Evolutionary conservation across 2,888 invertebrate genomes (phyloP), one percentile per base, ranked within the genome.

Genomic region (Antheraea assamensis): DNA sequence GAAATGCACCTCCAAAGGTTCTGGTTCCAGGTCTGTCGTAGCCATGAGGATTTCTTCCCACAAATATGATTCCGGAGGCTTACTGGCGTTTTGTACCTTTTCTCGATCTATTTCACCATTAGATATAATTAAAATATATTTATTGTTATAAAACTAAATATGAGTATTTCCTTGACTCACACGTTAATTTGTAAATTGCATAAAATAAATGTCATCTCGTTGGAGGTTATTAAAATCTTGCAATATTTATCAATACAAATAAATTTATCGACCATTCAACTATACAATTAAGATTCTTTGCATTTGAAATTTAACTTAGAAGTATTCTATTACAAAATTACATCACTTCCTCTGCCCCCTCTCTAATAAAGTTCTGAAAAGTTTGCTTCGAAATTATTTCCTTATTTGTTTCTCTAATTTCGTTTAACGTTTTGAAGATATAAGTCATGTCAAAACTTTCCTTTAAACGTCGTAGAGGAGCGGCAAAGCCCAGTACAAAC

Each of bases 401-500:
- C 35, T 68, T 71, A 68, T 73, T 73, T 71, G 71, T 73, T 52
- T 66, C 24, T 61, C 30, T 64, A 72, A 72, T 79, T 76, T 74
- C 70, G 71, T 79, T 79, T 79, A 85, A 87, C 89, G 84, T 89
- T 88, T 80, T 82, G 75, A 81, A 88, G 88, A 89, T 88, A 92
- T 92, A 92, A 92, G 90, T 93, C 91, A 92, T 84, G 90, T 89
- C 88, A 84, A 85, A 93, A 93, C 87, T 93, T 93, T 87, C 85
- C 83, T 87, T 86, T 84, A 85, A 87, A 87, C 87, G 88, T 87
- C 83, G 82, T 81, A 82, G 78, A 76, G 76, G 77, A 75, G 75
- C 78, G 80, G 75, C 80, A 79, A 79, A 82, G 84, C 82, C 42
- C 84, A 84, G 85, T 84, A 88, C 86, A 83, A 87, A 88, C 90